Evolutionary conservation across 2,797 vertebrate genomes (phyloP).

Genomic region (Leptodactylus fallax): DNA sequence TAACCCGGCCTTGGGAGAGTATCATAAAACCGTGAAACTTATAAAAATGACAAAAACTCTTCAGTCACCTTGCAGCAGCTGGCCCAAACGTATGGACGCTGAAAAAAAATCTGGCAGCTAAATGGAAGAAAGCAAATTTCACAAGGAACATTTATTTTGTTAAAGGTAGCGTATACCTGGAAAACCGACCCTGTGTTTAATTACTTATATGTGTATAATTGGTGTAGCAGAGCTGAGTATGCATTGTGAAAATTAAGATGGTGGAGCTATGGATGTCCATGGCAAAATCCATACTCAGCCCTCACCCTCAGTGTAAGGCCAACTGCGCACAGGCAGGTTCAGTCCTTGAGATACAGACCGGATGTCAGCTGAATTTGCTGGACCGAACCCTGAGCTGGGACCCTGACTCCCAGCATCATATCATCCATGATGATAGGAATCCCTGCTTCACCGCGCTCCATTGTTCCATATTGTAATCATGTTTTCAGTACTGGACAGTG

Average conservation of each 20-base stretch:
- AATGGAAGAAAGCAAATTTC: neutral
- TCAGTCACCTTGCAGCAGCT: constrained; percentile 20
- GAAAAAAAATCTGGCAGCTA: neutral
- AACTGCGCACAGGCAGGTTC: too few species aligned
- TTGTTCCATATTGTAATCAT: too few species aligned
- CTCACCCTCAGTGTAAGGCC: too few species aligned
- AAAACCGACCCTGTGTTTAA: neutral
- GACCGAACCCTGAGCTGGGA: too few species aligned
- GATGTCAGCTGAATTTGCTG: too few species aligned
- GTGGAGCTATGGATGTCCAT: neutral
- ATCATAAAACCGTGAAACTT: constrained; percentile 47
- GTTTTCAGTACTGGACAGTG: too few species aligned
- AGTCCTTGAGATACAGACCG: too few species aligned
- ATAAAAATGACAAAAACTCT: constrained; percentile 30
- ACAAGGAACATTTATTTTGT: neutral
- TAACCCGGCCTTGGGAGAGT: neutral
- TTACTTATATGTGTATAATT: neutral
- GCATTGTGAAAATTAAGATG: neutral
- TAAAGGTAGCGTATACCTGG: neutral
- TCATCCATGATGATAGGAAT: too few species aligned
- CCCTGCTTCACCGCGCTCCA: too few species aligned
- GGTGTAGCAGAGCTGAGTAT: neutral
- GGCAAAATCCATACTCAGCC: too few species aligned
- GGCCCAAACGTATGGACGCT: neutral
- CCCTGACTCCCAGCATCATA: too few species aligned